These are phyloP conservation scores for Heliothis subflexa DNA, from an alignment of 1,140 invertebrate species.

Conservation along the genomic window DNA sequence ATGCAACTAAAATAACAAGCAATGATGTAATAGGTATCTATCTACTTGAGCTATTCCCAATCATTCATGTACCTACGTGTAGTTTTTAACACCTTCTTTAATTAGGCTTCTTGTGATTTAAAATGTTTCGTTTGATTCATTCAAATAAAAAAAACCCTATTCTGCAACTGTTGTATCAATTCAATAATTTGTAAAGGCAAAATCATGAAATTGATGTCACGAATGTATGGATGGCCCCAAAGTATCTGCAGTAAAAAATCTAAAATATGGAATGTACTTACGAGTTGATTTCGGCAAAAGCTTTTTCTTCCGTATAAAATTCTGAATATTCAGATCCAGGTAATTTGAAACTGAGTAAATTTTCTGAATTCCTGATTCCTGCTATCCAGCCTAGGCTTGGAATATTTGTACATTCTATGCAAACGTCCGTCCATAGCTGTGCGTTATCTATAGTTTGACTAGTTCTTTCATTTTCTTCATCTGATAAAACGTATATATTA, in stretches of 20 bases:
- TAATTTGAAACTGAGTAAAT: conserved; percentile 73
- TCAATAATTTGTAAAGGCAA: too few species aligned
- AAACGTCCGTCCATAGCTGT: conserved; percentile 59
- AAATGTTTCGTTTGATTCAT: too few species aligned
- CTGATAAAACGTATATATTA: conserved; percentile 70
- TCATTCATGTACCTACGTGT: too few species aligned
- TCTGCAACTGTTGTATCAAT: too few species aligned
- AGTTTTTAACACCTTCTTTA: too few species aligned
- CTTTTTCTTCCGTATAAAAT: conserved; percentile 69
- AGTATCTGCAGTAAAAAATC: too few species aligned
- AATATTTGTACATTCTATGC: conserved; percentile 40
- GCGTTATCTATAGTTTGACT: background rate
- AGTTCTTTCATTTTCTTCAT: conserved; percentile 62
- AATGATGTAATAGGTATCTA: too few species aligned
- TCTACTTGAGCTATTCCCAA: too few species aligned
- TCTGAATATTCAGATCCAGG: conserved; percentile 73
- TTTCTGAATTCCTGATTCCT: conserved; percentile 64
- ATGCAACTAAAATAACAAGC: too few species aligned
- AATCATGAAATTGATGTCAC: background rate
- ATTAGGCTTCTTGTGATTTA: too few species aligned
- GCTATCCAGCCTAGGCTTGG: conserved; percentile 6
- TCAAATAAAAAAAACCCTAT: too few species aligned
- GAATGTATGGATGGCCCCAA: too few species aligned
- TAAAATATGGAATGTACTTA: conserved; percentile 62
- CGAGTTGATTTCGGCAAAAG: conserved; percentile 73